Base-by-base conservation (phyloP, 2,113 vertebrate species). In the Cnemophilus loriae region DNA sequence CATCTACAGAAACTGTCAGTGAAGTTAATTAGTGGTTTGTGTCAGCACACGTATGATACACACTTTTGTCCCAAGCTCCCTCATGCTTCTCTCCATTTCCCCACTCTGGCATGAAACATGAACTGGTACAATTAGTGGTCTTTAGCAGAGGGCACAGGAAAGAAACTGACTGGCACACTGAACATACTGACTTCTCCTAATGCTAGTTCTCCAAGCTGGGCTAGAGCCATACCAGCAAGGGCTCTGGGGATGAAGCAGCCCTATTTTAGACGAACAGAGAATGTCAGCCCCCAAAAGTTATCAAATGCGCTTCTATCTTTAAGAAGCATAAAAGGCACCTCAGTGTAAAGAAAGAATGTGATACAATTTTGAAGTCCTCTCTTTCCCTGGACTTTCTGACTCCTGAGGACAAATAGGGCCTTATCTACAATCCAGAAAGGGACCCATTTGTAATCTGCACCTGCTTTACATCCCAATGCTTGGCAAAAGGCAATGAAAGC, bases 241-340 rank as follows among this genome's bases (percentile, higher is more conserved):
- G n/a, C 74, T 60, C 42, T 44, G 69, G 21, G 65, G 39, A 95
- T 0, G 86, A 92, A 53, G 19, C 73, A 71, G 49, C 56, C n/a
- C 63, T 78, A 9, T 75, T 96, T 70, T 42, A 73, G 39, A 94
- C 49, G 82, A 96, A 69, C 42, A 44, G 67, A 90, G 60, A 87
- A 93, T 71, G 75, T 52, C 79, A 92, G 32, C 9, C 22, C 53
- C 64, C n/a, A 50, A 37, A 84, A 84, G 79, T 93, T 88, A 95
- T 90, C 85, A 94, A 95, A 88, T 0, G 9, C 14, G 46, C 73
- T 84, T 89, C 63, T 96, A 94, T 96, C 88, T 93, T 84, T 86
- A 86, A n/a, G 80, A 47, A 86, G 85, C 49, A 96, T 90, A 94
- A 94, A 90, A 94, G 75, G 79, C 95, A 96, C 92, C 79, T 96